A percentile compares a stretch with the other conserved stretches of the same genome.
phyloP scores from a whole-genome alignment of 2,888 invertebrate genomes.

The Agrochola macilenta region DNA sequence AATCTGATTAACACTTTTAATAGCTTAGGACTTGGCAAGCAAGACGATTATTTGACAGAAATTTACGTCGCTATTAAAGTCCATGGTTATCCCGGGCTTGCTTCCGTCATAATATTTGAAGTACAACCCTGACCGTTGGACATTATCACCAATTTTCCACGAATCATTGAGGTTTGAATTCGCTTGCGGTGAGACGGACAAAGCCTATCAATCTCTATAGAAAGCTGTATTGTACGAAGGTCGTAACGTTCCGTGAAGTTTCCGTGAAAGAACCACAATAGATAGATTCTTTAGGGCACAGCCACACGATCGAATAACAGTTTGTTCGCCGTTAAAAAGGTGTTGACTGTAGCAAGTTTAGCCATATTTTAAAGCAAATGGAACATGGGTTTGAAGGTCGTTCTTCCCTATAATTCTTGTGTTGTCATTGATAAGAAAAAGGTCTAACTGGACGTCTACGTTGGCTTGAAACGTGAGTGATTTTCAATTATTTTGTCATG shows the following conservation, averaged over 20 bases:
- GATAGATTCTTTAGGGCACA: conserved; percentile 56
- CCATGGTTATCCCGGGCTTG: conserved; percentile 23
- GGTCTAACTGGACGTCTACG: conserved; percentile 7
- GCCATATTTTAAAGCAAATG: conserved; percentile 15
- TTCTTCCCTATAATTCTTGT: conserved; percentile 7
- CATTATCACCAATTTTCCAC: conserved; percentile 73
- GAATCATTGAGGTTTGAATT: conserved; percentile 75
- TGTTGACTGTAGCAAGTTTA: neutral
- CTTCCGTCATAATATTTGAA: conserved; percentile 69
- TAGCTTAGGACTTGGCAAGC: conserved; percentile 5
- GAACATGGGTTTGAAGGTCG: conserved; percentile 13
- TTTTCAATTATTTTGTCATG: conserved; percentile 35
- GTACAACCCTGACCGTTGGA: conserved; percentile 60
- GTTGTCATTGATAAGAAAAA: neutral
- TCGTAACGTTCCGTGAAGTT: conserved; percentile 61
- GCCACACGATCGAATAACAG: conserved; percentile 61
- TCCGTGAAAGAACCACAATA: conserved; percentile 56
- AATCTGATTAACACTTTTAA: conserved; percentile 45
- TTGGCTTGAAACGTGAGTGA: conserved; percentile 10
- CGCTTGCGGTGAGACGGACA: conserved; percentile 72
- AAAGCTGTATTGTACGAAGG: conserved; percentile 68
- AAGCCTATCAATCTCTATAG: conserved; percentile 69
- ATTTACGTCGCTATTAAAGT: conserved; percentile 44
- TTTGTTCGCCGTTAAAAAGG: conserved; percentile 44
- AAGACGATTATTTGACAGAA: conserved; percentile 25